Base-by-base conservation (phyloP, 2,113 vertebrate species). In the Gymnobelideus leadbeateri region DNA sequence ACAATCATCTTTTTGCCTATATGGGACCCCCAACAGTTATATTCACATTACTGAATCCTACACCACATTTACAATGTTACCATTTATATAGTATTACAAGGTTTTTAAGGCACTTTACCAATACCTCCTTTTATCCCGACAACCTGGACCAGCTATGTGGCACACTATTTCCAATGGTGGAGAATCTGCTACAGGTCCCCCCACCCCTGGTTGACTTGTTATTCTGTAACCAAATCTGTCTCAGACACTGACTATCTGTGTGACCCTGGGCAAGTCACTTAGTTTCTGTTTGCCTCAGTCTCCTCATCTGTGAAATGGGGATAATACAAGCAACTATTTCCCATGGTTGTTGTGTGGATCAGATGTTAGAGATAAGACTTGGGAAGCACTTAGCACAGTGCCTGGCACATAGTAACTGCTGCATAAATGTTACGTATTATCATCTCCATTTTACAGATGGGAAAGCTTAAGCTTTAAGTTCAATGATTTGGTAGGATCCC, bases 41-140 rank as follows among this genome's bases (percentile, higher is more conserved):
- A 68, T 46, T 92, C 94, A 90, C 90, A 94, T 57, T 90, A 50
- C 96, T 1, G 0, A 96, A 94, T 93, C 94, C 89, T 94, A 25
- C 8, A 25, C 8, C 89, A 84, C 2, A 0, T 61, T 97, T 57
- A 97, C n/a, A 1, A 43, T 0, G 24, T 93, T 10, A 95, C 89
- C 52, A 8, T 84, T 84, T 43, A 84, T 43, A 7, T 43, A 43
- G 19, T 2, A 43, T 23, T 43, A 8, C 43, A 84, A 21, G n/a
- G 37, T 43, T 43, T 84, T 7, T 23, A 43, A 84, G 43, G 19
- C 37, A 43, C 68, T 84, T 84, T 84, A 43, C 7, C 16, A 84
- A 8, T 84, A 43, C 23, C 19, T 84, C 19, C 43, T 43, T 84
- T 8, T 84, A 84, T 84, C 19, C n/a, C 8, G 21, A 84, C 19